Conservation (phyloP, 2,113 vertebrate genomes). For the Semicossyphus pulcher region DNA sequence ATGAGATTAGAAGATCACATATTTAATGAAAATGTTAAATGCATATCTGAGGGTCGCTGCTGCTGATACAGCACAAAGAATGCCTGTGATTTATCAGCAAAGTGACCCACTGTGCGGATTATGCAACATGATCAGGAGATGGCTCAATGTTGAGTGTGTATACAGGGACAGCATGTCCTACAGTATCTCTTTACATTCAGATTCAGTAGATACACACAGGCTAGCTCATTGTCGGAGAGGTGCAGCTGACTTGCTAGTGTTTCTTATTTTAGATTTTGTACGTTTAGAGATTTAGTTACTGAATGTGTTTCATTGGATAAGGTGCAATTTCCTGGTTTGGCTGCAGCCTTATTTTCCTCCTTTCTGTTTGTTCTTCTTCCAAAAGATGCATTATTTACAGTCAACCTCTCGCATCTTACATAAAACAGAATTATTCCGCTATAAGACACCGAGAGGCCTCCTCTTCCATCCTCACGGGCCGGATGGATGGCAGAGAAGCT, state of each 20-base stretch:
- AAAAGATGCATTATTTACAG: neutral
- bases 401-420: constrained; percentile 4
- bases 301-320: neutral
- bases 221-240: neutral
- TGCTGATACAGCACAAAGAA: constrained; percentile 22
- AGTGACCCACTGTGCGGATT: constrained; percentile 68
- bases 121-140: constrained; percentile 73
- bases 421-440: constrained; percentile 18
- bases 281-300: no score
- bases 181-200: constrained; percentile 38
- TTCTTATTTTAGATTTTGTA: no score
- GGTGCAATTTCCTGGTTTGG: neutral
- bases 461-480: constrained; percentile 24
- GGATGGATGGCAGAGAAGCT: constrained; percentile 24
- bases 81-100: constrained; percentile 60
- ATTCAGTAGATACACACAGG: constrained; percentile 10
- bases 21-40: constrained; percentile 60
- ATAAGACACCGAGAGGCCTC: constrained; percentile 24
- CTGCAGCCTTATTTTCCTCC: neutral
- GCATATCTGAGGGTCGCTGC: neutral
- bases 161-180: constrained; percentile 41
- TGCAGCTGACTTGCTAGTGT: neutral
- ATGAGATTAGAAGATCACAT: constrained; percentile 40
- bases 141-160: constrained; percentile 46
- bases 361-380: neutral